Base-by-base conservation (phyloP, 30 jellyfish, hydroid and myxozoan genomes). In the Turritopsis dohrnii region DNA sequence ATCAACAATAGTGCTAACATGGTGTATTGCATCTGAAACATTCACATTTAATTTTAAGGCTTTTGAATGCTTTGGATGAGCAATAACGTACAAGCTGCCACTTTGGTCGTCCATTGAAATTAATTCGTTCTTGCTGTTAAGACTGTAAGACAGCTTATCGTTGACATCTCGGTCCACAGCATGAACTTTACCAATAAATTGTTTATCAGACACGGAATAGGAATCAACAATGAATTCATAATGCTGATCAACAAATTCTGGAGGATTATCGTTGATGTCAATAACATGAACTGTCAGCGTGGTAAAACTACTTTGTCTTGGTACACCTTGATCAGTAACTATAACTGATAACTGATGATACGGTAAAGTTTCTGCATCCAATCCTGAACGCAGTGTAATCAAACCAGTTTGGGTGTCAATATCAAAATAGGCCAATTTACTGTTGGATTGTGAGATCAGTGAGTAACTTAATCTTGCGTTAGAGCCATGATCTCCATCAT, bases 191-290 rank as follows among this genome's bases (percentile, higher is more conserved):
- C 99, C 99, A 75, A 94, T 72, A 71, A 94, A 94, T 80, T 94
- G 99, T 7, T 90, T 92, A 18, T 82, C 74, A 30, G 72, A 54
- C 28, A 52, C 81, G 60, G 74, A 86, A 20, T 83, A 65, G 0
- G 27, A 86, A 20, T 89, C 96, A 29, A 87, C 96, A 28, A 82
- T 54, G 79, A 89, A 94, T 26, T 81, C 53, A 85, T 84, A 89
- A 1, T 72, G 52, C 24, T 30, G 28, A 52, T 71, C 81, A 28
- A 85, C 88, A 71, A 94, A 94, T 8, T 26, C 52, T 4, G 99
- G 99, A 28, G 90, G 79, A 69, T 94, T 89, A 85, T 94, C 99
- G 72, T 94, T 94, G 85, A 89, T 95, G 65, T 94, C 89, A 76
- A 21, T 4, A 28, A 94, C 71, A 60, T 66, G 71, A 52, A 94